A percentile compares a stretch with the other conserved stretches of the same genome.
These are phyloP conservation scores for Romanogobio albipinnatus DNA, from an alignment of 2,113 vertebrate genomes.

Conservation along the genomic window DNA sequence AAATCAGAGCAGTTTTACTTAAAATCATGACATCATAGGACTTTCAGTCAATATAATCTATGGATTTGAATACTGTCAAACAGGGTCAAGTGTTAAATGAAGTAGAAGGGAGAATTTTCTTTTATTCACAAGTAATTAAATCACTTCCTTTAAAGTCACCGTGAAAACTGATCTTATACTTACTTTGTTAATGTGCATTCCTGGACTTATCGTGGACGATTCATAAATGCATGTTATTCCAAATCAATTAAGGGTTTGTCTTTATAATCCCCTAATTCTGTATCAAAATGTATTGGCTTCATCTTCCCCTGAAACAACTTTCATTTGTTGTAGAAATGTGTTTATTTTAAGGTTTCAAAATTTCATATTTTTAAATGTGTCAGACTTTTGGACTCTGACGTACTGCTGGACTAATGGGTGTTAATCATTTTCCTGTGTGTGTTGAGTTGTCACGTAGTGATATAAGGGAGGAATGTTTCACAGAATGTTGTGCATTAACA, in stretches of 20 bases:
- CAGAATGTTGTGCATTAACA: background rate
- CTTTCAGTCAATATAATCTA: background rate
- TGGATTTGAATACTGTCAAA: background rate
- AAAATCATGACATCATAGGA: too few species aligned
- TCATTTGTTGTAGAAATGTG: background rate
- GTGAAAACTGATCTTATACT: background rate
- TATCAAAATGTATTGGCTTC: background rate
- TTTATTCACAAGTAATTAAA: background rate
- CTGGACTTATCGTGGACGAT: background rate
- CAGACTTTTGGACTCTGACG: conserved; percentile 19
- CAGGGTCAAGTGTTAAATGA: background rate
- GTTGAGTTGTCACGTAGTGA: background rate
- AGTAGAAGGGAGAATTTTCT: background rate
- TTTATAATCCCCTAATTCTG: background rate
- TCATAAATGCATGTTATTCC: background rate
- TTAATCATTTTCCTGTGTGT: background rate
- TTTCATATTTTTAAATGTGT: background rate
- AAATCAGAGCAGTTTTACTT: too few species aligned
- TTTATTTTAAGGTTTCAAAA: background rate
- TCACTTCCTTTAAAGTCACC: background rate
- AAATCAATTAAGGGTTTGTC: background rate
- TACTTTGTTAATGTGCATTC: background rate
- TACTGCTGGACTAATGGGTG: background rate
- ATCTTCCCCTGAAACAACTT: background rate
- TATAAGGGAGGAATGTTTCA: background rate